Evolutionary conservation across 2,888 invertebrate species (phyloP), one percentile per base, ranked within the genome.

Genomic region (Cheilosia impressa): DNA sequence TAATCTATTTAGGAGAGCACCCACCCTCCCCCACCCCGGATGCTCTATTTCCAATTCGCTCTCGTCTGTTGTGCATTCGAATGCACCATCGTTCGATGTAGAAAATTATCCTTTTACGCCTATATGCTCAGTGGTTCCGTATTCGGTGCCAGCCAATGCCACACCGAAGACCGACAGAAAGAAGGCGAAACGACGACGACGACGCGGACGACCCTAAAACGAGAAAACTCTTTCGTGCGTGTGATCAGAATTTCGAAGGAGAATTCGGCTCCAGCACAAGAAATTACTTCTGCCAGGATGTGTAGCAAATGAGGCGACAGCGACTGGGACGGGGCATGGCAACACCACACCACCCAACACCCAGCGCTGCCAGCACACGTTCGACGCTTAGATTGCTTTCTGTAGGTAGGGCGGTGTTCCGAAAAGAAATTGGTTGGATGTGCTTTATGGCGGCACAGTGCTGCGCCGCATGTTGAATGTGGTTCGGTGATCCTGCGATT

Each of bases 171-270:
- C 60, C 24, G 34, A 17, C 50, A 34, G 65, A 72, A 50, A 58
- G 10, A 47, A 47, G 47, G 57, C 24, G 68, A 43, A 62, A 43
- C 27, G 34, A 15, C 10, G 27, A 71, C 53, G 55, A 63, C 68
- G 57, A 43, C 27, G 34, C 10, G 7, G 27, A 71, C 58, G 55
- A 63, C 68, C 57, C 73, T 68, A 58, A 84, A 81, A 81, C 76
- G 81, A 81, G 87, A 83, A 87, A 88, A 88, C 88, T 88, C 87
- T 88, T 88, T 88, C 87, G 87, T 88, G 88, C 88, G 88, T 88
- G 88, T 88, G 88, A 88, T 88, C 88, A 87, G 88, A 88, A 88
- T 88, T 85, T 63, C 76, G 81, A 87, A 88, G 80, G 78, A 87
- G 85, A 73, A 71, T 77, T 83, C 78, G 71, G 85, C 57, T 81